Conservation (phyloP, 2,797 vertebrate genomes). For the Spatula clypeata region DNA sequence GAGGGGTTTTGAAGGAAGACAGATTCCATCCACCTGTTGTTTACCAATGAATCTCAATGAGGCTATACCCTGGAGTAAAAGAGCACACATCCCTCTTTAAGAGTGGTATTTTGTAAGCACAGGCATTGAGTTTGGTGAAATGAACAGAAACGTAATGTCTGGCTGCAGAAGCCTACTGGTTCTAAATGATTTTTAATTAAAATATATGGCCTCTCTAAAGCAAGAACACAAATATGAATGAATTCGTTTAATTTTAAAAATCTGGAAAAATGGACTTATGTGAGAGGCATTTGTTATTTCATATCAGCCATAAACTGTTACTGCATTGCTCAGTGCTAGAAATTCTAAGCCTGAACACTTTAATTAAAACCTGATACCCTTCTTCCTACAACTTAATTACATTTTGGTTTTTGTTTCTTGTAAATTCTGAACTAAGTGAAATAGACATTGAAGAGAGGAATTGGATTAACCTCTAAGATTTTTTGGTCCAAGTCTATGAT, state of each 20-base stretch:
- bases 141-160: neutral
- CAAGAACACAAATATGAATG: neutral
- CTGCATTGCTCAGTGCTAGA: neutral
- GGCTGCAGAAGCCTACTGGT: neutral
- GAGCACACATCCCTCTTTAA: neutral
- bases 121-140: neutral
- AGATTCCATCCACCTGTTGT: neutral
- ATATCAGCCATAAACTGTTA: neutral
- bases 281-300: neutral
- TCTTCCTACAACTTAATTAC: neutral
- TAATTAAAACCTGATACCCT: neutral
- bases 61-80: neutral
- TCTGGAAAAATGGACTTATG: neutral
- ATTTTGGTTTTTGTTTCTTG: neutral
- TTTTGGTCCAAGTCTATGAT: neutral
- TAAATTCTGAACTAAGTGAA: neutral
- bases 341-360: neutral
- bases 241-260: neutral
- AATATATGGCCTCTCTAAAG: neutral
- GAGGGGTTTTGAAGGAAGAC: neutral
- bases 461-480: neutral
- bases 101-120: neutral
- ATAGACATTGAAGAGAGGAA: neutral
- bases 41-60: neutral
- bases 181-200: neutral